Evolutionary conservation across 2,797 vertebrate species (phyloP), one percentile per base, ranked within the genome.

Genomic region (Euthynnus affinis): DNA sequence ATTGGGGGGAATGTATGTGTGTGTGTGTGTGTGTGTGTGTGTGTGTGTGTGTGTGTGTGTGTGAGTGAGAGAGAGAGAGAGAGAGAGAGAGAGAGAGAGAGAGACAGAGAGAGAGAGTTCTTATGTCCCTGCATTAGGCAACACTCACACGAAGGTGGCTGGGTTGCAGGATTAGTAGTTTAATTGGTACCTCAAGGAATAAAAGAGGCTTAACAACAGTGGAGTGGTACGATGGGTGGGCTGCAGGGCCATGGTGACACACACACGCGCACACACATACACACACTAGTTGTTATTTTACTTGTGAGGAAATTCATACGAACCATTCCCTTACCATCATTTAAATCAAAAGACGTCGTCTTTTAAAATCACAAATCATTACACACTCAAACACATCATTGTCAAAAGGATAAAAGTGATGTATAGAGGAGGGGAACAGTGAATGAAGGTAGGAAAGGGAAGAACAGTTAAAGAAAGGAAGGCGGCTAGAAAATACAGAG

Each of bases 111-210:
- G n/a, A n/a, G n/a, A n/a, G 80, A 64, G 78, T 66, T 64, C 78
- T 59, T 67, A 44, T 78, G 71, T 66, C 74, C 56, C 78, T 34
- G 79, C 81, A 87, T 85, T 84, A 85, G 81, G 81, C 71, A 74
- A 82, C 82, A 69, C 71, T 84, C 74, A 65, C 80, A 82, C 82
- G 70, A 63, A 91, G 86, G 85, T 89, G 87, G 79, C 80, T 81
- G 84, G 83, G 85, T 84, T 84, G 85, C 85, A 89, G 91, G 90
- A 92, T 93, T 92, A 94, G 87, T 83, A 83, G 65, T 91, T 92
- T 94, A 94, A 95, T 95, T 95, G 89, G 88, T 79, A 93, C 94
- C 93, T 93, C 81, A 90, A 95, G 95, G 94, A 95, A 94, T 91
- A 93, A 76, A 69, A 44, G 72, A 82, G 82, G 88, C 76, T 86